Evolutionary conservation across 2,888 invertebrate genomes (phyloP).

Genomic region (Phyto melanocephala): DNA sequence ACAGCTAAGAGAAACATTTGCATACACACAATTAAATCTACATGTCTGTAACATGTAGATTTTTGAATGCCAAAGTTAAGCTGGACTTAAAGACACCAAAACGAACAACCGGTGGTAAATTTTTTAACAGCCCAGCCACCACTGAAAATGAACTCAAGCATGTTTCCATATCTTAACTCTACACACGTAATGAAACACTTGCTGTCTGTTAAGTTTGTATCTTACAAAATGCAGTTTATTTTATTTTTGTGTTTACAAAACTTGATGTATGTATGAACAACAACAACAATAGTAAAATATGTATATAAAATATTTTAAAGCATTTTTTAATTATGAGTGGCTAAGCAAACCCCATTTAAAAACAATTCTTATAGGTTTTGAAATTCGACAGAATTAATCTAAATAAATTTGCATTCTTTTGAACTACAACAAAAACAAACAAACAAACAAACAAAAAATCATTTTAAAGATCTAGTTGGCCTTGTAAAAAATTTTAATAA

Average conservation of each 20-base stretch:
- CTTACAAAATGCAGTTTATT: neutral
- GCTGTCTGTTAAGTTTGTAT: neutral
- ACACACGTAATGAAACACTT: conserved; percentile 21
- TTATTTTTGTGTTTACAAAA: conserved; percentile 5
- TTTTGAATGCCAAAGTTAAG: conserved; percentile 65
- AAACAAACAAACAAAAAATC: neutral
- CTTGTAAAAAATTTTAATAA: conserved; percentile 57
- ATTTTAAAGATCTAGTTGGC: conserved; percentile 55
- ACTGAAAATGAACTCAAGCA: conserved; percentile 24
- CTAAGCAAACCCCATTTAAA: conserved; percentile 25
- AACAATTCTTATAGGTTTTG: conserved; percentile 30
- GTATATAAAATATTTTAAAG: conserved; percentile 1
- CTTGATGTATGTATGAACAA: conserved; percentile 33
- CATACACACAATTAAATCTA: conserved; percentile 26
- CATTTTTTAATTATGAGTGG: conserved; percentile 39
- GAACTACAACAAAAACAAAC: neutral
- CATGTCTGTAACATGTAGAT: conserved; percentile 31
- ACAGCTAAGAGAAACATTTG: neutral
- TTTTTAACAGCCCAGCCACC: conserved; percentile 37
- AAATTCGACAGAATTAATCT: neutral
- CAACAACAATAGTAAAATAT: neutral
- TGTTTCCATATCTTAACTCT: neutral
- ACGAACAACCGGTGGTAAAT: conserved; percentile 30
- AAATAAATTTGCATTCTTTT: conserved; percentile 39
- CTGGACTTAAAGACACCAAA: conserved; percentile 25